phyloP scores from a whole-genome alignment of 2,113 vertebrate species.

The Thamnophis sirtalis region DNA sequence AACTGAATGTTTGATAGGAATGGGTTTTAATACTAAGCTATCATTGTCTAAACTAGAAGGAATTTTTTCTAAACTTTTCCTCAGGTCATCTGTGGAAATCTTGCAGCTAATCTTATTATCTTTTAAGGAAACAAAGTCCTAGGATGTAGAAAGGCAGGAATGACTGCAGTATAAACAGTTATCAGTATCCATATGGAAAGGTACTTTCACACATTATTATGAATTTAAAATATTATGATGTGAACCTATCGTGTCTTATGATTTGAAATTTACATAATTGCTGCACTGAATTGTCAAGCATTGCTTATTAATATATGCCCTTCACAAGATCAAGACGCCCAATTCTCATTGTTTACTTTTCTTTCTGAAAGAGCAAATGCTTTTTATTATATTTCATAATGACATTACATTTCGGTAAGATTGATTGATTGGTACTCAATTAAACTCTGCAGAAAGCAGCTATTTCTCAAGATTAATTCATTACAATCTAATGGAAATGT shows the following conservation, averaged over 20 bases:
- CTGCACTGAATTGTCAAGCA: conserved; percentile 48
- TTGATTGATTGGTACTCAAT: conserved; percentile 50
- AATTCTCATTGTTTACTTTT: conserved; percentile 41
- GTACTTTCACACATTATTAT: neutral
- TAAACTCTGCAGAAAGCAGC: conserved; percentile 40
- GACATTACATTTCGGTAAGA: conserved; percentile 42
- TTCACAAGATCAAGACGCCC: conserved; percentile 53
- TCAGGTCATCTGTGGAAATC: neutral
- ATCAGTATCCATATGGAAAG: neutral
- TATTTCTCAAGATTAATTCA: conserved; percentile 51
- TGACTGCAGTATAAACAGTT: neutral
- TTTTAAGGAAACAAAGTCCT: neutral
- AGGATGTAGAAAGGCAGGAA: neutral
- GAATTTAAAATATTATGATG: neutral
- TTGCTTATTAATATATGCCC: conserved; percentile 31
- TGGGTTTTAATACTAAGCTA: neutral
- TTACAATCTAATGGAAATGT: conserved; percentile 52
- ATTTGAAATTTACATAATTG: conserved; percentile 12
- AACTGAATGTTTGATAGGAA: neutral
- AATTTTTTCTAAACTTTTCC: neutral
- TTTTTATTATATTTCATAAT: conserved; percentile 49
- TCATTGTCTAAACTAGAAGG: neutral
- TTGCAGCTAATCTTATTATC: neutral
- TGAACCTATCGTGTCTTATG: neutral
- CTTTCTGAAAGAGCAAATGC: conserved; percentile 46